phyloP scores from a whole-genome alignment of 2,888 invertebrate species.

The Drosophila pegasa region DNA sequence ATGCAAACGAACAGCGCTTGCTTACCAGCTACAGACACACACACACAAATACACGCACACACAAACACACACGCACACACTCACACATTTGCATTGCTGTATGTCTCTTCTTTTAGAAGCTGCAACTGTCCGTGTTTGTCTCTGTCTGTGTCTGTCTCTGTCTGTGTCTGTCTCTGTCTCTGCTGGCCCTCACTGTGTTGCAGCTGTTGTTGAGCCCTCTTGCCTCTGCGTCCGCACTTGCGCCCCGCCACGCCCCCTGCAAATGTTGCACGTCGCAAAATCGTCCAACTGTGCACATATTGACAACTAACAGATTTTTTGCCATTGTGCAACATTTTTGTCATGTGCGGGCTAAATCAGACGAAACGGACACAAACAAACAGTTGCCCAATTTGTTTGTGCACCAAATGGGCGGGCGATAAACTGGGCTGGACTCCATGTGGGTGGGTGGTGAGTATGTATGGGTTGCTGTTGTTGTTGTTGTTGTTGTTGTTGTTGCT shows the following conservation, averaged over 20 bases:
- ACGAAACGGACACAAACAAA: constrained; percentile 65
- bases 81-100: constrained; percentile 5
- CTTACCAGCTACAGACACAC: constrained; percentile 19
- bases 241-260: neutral
- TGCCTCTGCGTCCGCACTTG: too few relatives aligned
- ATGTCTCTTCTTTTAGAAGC: neutral
- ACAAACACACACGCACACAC: constrained; percentile 1
- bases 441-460: neutral
- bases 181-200: constrained; percentile 23
- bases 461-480: neutral
- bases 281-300: constrained; percentile 67
- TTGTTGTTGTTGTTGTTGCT: constrained; percentile 40
- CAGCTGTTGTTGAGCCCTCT: constrained; percentile 46
- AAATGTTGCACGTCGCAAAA: constrained; percentile 67
- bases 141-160: neutral
- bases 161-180: constrained; percentile 15
- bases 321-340: constrained; percentile 68
- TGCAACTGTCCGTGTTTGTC: neutral
- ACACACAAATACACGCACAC: neutral
- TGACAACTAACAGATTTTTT: constrained; percentile 73
- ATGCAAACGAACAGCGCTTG: constrained; percentile 62
- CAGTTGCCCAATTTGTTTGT: constrained; percentile 64
- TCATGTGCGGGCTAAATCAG: constrained; percentile 72
- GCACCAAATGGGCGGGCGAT: constrained; percentile 37
- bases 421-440: constrained; percentile 15